A percentile compares a stretch with the other conserved stretches of the same genome.
Evolutionary conservation across 2,797 vertebrate species (phyloP).

Genomic region (Pseudotriccus pelzelni): DNA sequence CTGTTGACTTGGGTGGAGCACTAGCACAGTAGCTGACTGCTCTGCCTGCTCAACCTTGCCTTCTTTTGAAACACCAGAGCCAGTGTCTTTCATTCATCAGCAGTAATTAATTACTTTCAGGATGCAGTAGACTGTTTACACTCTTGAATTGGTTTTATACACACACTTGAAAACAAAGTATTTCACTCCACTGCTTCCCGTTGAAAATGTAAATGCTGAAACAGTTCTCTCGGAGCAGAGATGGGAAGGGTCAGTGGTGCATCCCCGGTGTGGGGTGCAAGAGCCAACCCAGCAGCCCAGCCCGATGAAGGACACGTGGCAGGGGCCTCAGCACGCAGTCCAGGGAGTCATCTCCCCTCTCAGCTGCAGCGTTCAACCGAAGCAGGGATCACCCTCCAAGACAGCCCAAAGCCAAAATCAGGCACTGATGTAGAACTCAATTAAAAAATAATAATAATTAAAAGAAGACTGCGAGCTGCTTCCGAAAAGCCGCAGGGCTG

Average conservation of each 20-base stretch:
- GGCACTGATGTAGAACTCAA: not conserved
- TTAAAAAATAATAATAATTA: not conserved
- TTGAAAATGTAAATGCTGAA: not conserved
- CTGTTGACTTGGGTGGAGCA: not conserved
- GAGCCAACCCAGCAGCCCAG: not conserved
- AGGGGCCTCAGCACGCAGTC: not conserved
- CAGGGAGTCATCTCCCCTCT: not conserved
- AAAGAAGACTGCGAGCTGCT: not conserved
- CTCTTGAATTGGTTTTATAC: not conserved
- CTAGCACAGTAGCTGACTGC: not conserved
- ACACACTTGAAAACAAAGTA: not conserved
- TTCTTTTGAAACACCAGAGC: not conserved
- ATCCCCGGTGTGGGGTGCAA: not conserved
- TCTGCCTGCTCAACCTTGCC: not conserved
- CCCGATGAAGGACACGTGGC: not conserved
- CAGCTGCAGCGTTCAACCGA: accelerated
- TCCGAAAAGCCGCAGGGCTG: not conserved
- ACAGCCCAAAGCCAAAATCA: not conserved
- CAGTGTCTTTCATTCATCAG: not conserved
- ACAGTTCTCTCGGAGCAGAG: not conserved
- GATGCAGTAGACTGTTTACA: not conserved
- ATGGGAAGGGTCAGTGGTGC: not conserved
- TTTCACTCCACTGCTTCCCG: not conserved
- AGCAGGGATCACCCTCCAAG: not conserved
- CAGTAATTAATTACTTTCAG: constrained; percentile 4